Evolutionary conservation across 2,113 vertebrate species (phyloP).

Genomic region (Aldabrachelys gigantea): DNA sequence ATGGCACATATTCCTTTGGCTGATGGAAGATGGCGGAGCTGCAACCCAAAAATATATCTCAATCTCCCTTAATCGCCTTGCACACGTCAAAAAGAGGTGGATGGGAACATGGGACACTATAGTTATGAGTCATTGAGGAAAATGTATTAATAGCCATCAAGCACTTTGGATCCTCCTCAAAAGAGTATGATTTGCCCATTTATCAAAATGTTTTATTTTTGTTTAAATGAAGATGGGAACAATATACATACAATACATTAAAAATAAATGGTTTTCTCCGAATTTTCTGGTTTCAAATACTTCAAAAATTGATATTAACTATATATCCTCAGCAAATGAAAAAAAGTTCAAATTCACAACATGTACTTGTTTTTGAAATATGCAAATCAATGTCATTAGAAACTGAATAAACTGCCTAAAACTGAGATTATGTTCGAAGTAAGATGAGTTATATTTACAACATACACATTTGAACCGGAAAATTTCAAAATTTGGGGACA

Average conservation of each 20-base stretch:
- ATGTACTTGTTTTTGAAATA: not conserved
- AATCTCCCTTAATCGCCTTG: not conserved
- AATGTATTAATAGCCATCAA: not conserved
- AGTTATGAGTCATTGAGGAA: not conserved
- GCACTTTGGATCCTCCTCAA: not conserved
- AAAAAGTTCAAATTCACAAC: not conserved
- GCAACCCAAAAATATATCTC: not conserved
- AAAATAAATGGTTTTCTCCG: not conserved
- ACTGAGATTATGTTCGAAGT: not conserved
- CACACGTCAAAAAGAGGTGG: not conserved
- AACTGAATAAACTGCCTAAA: not conserved
- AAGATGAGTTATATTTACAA: not conserved
- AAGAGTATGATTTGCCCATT: not conserved
- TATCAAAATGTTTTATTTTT: not conserved
- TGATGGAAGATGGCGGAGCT: not conserved
- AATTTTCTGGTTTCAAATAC: not conserved
- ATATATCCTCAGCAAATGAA: not conserved
- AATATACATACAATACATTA: not conserved
- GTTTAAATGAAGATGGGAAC: not conserved
- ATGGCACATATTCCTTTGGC: not conserved
- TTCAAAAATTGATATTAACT: not conserved
- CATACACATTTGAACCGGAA: not conserved
- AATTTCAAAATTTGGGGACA: not conserved
- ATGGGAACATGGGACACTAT: not conserved
- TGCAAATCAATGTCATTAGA: fast-evolving